These are phyloP conservation scores for Clarias gariepinus DNA, from an alignment of 2,113 vertebrate genomes.

Conservation along the genomic window DNA sequence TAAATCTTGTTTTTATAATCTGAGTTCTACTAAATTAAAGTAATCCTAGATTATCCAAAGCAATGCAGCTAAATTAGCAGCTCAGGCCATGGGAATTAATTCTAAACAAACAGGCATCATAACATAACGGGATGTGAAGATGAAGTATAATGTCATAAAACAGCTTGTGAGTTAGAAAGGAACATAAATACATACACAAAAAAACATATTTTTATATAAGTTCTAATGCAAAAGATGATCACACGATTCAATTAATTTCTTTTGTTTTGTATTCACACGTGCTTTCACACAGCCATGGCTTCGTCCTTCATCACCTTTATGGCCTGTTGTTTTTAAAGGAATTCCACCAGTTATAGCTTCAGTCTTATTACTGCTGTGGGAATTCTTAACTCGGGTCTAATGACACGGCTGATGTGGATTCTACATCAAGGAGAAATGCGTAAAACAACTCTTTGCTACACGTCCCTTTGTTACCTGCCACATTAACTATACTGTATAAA, in stretches of 20 bases:
- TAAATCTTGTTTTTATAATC: constrained; percentile 28
- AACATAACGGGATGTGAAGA: not conserved
- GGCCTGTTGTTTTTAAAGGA: constrained; percentile 5
- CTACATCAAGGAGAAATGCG: not conserved
- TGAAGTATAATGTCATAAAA: constrained; percentile 1
- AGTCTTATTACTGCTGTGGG: constrained; percentile 6
- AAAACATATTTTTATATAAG: not conserved
- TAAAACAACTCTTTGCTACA: not conserved
- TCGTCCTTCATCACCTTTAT: constrained; percentile 27
- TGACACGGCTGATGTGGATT: not conserved
- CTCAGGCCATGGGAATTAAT: constrained; percentile 40
- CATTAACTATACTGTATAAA: not conserved
- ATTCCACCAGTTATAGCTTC: not conserved
- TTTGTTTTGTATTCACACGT: constrained; percentile 8
- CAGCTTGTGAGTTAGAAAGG: not conserved
- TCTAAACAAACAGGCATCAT: constrained; percentile 28
- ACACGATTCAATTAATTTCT: constrained; percentile 21
- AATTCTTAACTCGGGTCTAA: not conserved
- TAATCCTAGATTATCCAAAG: constrained; percentile 54
- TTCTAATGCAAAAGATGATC: not conserved
- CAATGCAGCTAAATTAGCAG: constrained; percentile 48
- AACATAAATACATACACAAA: not conserved
- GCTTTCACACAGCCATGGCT: not conserved
- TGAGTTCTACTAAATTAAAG: constrained; percentile 35
- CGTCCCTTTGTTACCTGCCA: not conserved